Base-by-base conservation (phyloP, 2,888 invertebrate genomes). In the Andrena marginata region DNA sequence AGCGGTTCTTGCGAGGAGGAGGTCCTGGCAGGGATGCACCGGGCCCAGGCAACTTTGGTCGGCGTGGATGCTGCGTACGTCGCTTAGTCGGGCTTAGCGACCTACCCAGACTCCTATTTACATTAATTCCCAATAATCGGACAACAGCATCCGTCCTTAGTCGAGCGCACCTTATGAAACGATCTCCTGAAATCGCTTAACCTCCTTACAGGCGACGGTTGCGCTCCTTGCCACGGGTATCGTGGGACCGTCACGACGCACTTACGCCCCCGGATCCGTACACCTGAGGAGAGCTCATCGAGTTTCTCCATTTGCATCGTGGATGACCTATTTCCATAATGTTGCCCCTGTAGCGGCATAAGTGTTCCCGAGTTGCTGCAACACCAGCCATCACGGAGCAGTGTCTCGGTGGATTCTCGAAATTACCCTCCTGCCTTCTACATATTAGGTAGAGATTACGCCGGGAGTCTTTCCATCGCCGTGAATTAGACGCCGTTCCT, bases 91-190 rank as follows among this genome's bases (percentile, higher is more conserved):
- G 84, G 86, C 87, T 88, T 74, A 86, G 86, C 85, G 85, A 88
- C 80, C 78, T 79, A 77, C 60, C 82, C 81, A 69, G 84, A 65
- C 86, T 76, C 82, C 90, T 89, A 91, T 92, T 91, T 90, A 90
- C 91, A 90, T 90, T 91, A 88, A 91, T 92, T 91, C 81, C 85
- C 88, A 87, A 90, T 91, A 90, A 91, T 92, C 90, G 90, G 90
- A 89, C 90, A 84, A 87, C 80, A 79, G 76, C 82, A 82, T 86
- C 82, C 74, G 82, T 82, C 77, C 81, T 75, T 68, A 73, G 67
- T n/a, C 23, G 49, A 10, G 75, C 49, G 63, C 62, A 63, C 83
- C 85, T 85, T 85, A 80, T 78, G 85, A 82, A 86, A 84, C 77
- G 78, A 75, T 54, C 67, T 77, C 67, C 71, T 68, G 75, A 80